Percentiles rank a stretch among this genome's conserved stretches.
phyloP scores from a whole-genome alignment of 2,113 vertebrate genomes.

The Aspiorhynchus laticeps region DNA sequence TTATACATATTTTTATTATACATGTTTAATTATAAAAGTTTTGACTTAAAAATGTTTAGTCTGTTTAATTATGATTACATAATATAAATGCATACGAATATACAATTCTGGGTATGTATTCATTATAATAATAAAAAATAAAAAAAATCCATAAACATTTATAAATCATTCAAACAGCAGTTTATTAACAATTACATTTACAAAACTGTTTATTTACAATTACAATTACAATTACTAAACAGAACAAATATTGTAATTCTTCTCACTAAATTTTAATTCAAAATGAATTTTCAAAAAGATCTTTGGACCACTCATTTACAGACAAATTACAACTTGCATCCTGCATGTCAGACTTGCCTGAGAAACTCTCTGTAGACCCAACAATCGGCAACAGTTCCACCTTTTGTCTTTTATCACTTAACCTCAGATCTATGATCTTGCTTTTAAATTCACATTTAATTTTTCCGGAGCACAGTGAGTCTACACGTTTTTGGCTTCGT shows the following conservation, averaged over 20 bases:
- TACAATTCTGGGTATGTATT: not conserved
- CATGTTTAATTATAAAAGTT: too few relatives aligned
- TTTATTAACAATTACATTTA: not conserved
- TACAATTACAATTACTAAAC: not conserved
- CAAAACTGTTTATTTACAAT: not conserved
- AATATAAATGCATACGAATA: not conserved
- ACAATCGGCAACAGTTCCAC: not conserved
- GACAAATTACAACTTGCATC: constrained; percentile 30
- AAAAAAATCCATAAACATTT: not conserved
- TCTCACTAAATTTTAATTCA: not conserved
- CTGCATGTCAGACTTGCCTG: not conserved
- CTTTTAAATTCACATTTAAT: not conserved
- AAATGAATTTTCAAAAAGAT: constrained; percentile 71
- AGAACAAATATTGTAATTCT: not conserved
- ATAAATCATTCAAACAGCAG: not conserved
- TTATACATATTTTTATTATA: not conserved
- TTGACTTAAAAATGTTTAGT: too few relatives aligned
- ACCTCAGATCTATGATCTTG: not conserved
- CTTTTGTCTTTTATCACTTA: constrained; percentile 8
- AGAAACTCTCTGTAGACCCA: constrained; percentile 7
- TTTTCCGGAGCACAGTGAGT: not conserved
- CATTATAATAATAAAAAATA: not conserved
- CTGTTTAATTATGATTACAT: not conserved
- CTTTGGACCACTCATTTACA: constrained; percentile 72
- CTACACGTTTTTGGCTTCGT: not conserved